These are phyloP conservation scores for Strigamia crassipes DNA, from an alignment of 2,888 invertebrate species.

Conservation along the genomic window DNA sequence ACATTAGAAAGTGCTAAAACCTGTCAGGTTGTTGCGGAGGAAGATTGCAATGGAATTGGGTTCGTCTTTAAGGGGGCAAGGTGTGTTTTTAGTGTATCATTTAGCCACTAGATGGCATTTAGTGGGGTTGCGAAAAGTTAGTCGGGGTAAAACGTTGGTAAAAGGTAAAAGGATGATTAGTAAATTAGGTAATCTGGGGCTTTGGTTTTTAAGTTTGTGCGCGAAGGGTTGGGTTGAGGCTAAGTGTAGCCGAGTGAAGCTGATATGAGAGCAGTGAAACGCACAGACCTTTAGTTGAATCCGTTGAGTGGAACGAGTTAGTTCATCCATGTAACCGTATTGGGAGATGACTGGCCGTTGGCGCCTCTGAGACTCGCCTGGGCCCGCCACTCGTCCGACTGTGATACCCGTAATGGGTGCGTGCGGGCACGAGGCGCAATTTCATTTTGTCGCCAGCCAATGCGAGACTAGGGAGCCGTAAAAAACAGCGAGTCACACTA, in stretches of 20 bases:
- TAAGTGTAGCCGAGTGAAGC: not conserved
- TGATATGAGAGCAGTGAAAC: slow-evolving; percentile 15
- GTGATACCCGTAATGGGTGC: slow-evolving; percentile 30
- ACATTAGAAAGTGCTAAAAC: no score
- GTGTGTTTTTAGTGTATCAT: no score
- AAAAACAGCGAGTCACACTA: not conserved
- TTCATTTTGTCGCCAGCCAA: slow-evolving; percentile 30
- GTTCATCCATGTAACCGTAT: slow-evolving; percentile 30
- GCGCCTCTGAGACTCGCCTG: slow-evolving; percentile 18
- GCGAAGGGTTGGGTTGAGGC: not conserved
- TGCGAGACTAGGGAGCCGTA: slow-evolving; percentile 26
- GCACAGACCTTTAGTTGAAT: slow-evolving; percentile 26
- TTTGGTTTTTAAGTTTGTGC: no score
- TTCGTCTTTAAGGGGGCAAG: no score
- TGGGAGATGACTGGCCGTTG: slow-evolving; percentile 30
- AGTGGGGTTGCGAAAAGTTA: no score
- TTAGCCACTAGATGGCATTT: no score
- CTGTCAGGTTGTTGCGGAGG: no score
- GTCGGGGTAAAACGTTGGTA: no score
- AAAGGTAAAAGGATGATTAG: not conserved
- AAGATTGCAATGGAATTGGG: no score
- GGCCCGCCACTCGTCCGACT: slow-evolving; percentile 26
- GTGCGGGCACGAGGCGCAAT: slow-evolving; percentile 14
- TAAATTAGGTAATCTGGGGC: not conserved
- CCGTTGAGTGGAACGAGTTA: slow-evolving; percentile 30